A percentile compares a stretch with the other conserved stretches of the same genome.
Evolutionary conservation across 2,797 vertebrate genomes (phyloP).

Genomic region (Chromobotia macracanthus): DNA sequence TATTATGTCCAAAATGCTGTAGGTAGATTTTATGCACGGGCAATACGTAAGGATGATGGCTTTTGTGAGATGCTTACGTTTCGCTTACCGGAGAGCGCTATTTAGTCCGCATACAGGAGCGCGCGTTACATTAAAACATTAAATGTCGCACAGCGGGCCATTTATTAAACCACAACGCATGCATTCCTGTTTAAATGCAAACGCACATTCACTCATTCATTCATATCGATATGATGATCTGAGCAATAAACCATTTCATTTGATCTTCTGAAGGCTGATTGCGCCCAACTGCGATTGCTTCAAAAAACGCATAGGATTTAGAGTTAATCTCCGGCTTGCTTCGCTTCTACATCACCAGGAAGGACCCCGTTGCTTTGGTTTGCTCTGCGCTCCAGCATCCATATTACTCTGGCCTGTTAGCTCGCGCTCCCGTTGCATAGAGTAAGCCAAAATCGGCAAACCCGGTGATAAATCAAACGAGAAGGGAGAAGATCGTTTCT

Average conservation of each 20-base stretch:
- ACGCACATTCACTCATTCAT: slow-evolving; percentile 10
- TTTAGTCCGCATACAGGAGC: not conserved
- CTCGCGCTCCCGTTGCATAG: slow-evolving; percentile 46
- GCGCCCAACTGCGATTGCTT: not conserved
- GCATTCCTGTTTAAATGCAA: not conserved
- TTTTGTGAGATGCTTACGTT: not conserved
- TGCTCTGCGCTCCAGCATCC: slow-evolving; percentile 70
- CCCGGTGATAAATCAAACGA: slow-evolving; percentile 63
- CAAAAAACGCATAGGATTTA: slow-evolving; percentile 4
- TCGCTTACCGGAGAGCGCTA: not conserved
- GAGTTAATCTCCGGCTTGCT: slow-evolving; percentile 68
- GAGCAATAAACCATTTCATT: not conserved
- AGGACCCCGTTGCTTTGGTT: slow-evolving; percentile 33
- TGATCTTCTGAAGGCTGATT: not conserved
- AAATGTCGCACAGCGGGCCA: slow-evolving; percentile 11
- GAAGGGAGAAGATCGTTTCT: slow-evolving; percentile 23
- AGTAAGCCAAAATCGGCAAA: slow-evolving; percentile 59
- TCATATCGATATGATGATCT: slow-evolving; percentile 1
- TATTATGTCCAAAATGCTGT: not conserved
- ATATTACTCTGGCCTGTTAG: slow-evolving; percentile 72
- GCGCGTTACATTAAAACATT: not conserved
- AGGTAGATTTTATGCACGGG: not conserved
- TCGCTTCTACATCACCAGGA: slow-evolving; percentile 57
- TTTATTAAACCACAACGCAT: not conserved
- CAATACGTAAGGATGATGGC: not conserved